These are phyloP conservation scores for Chrysolina oricalcia DNA, from an alignment of 2,888 invertebrate genomes.

Conservation along the genomic window DNA sequence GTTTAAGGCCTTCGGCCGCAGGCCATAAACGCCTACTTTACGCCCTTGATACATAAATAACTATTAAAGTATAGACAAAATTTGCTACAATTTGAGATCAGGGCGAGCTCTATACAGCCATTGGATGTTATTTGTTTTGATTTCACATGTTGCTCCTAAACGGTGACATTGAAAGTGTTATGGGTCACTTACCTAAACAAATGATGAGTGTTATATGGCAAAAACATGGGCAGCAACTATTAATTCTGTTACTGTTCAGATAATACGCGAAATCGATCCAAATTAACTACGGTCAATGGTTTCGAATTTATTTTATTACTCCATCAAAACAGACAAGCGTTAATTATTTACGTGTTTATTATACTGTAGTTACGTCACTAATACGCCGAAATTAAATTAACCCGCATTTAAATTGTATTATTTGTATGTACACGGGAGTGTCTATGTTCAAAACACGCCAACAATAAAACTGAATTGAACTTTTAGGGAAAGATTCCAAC, in stretches of 20 bases:
- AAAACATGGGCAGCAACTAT: conserved; percentile 5
- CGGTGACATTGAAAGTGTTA: background rate
- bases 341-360: conserved; percentile 10
- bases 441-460: background rate
- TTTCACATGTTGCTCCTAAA: background rate
- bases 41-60: too few relatives aligned
- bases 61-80: too few relatives aligned
- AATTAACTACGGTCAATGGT: background rate
- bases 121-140: background rate
- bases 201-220: background rate
- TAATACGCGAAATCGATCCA: conserved; percentile 4
- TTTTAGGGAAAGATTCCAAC: too few relatives aligned
- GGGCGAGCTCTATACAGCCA: too few relatives aligned
- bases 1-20: too few relatives aligned
- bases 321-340: background rate
- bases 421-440: background rate
- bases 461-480: background rate
- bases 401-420: background rate
- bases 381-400: background rate
- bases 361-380: conserved; percentile 10
- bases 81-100: too few relatives aligned
- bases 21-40: too few relatives aligned
- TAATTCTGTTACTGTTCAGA: conserved; percentile 15
- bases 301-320: conserved; percentile 19
- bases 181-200: conserved; percentile 10